Percentiles rank a stretch among this genome's conserved stretches.
phyloP scores from a whole-genome alignment of 2,797 vertebrate species.

The Artibeus jamaicensis region DNA sequence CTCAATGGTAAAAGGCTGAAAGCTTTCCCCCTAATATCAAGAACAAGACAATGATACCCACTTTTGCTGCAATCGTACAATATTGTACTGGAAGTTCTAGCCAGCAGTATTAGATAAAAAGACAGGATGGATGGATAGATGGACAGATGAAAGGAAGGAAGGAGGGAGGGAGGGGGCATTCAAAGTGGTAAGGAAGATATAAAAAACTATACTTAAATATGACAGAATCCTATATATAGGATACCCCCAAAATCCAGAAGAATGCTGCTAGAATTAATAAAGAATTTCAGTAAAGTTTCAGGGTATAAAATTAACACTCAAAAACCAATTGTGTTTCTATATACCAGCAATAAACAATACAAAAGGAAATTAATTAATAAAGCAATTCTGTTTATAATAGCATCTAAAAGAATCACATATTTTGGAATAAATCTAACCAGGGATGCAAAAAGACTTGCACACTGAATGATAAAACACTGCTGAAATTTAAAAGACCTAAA shows the following conservation, averaged over 20 bases:
- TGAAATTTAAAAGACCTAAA: background rate
- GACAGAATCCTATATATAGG: background rate
- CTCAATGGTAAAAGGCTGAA: background rate
- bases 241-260: background rate
- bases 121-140: background rate
- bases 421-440: constrained; percentile 26
- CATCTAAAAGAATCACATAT: constrained; percentile 29
- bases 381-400: constrained; percentile 2
- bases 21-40: background rate
- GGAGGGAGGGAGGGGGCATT: background rate
- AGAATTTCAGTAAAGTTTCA: background rate
- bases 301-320: background rate
- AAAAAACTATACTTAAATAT: background rate
- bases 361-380: constrained; percentile 30
- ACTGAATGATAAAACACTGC: background rate
- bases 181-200: background rate
- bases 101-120: background rate
- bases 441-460: background rate
- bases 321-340: background rate
- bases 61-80: background rate
- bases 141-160: background rate
- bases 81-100: background rate
- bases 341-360: background rate
- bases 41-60: background rate
- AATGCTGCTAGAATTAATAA: background rate